Evolutionary conservation across 2,888 invertebrate species (phyloP).

Genomic region (Oscheius sp.): DNA sequence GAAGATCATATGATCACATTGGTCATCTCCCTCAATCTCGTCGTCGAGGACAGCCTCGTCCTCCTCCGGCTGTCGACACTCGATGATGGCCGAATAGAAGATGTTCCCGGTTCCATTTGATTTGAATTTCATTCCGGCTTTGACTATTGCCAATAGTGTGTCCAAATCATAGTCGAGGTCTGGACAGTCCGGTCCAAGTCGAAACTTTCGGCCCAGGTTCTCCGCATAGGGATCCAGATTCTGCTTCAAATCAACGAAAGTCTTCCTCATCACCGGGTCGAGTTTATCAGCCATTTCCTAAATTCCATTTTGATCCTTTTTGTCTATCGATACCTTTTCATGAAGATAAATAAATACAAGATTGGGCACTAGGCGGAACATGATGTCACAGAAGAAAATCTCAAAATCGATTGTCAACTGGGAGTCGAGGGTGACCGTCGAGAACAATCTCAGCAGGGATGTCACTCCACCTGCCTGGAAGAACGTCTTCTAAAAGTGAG

Average conservation of each 20-base stretch:
- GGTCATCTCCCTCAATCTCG: conserved; percentile 14
- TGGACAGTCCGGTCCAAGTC: neutral
- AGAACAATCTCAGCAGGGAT: conserved; percentile 6
- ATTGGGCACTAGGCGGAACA: conserved; percentile 8
- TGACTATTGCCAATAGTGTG: neutral
- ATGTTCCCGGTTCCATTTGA: conserved; percentile 8
- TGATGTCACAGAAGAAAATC: conserved; percentile 14
- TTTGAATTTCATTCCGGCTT: conserved; percentile 9
- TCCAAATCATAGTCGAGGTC: conserved; percentile 5
- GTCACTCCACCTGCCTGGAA: conserved; percentile 3
- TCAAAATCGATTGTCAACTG: neutral
- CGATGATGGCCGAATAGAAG: conserved; percentile 12
- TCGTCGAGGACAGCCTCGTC: conserved; percentile 11
- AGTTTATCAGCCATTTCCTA: no score
- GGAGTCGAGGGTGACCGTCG: neutral
- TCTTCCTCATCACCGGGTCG: no score
- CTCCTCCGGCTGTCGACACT: neutral
- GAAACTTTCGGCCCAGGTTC: neutral
- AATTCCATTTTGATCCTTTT: neutral
- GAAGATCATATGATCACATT: conserved; percentile 15
- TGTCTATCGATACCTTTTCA: neutral
- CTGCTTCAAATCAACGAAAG: neutral
- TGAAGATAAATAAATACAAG: conserved; percentile 4
- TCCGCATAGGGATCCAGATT: conserved; percentile 1
- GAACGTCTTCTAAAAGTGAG: neutral